Conservation (phyloP, 2,888 invertebrate species). For the Gari tellinella region DNA sequence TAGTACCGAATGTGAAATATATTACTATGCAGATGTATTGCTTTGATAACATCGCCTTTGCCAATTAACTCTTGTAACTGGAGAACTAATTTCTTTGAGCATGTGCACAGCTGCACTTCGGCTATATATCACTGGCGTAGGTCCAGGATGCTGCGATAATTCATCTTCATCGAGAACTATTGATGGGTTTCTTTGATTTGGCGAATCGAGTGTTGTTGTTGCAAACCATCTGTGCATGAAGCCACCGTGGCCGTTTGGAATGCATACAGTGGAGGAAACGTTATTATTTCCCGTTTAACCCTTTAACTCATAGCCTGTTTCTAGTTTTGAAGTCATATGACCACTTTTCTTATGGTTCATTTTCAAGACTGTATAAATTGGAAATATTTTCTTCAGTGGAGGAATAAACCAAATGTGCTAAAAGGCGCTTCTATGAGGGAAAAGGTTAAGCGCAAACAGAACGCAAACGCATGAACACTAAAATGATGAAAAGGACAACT, state of each 20-base stretch:
- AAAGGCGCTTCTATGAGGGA: too few species aligned
- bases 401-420: too few species aligned
- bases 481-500: too few species aligned
- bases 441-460: too few species aligned
- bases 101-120: conserved; percentile 18
- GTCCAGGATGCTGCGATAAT: conserved; percentile 33
- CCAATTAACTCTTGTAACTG: background rate
- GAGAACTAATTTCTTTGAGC: conserved; percentile 33
- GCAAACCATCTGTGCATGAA: conserved; percentile 56
- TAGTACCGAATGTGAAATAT: background rate
- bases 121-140: conserved; percentile 34
- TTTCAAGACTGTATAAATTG: too few species aligned
- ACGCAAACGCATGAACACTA: too few species aligned
- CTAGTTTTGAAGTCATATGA: too few species aligned
- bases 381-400: too few species aligned
- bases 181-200: conserved; percentile 53
- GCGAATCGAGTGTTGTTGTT: conserved; percentile 26
- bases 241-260: background rate
- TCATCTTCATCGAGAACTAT: conserved; percentile 40
- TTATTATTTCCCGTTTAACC: too few species aligned
- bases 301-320: too few species aligned
- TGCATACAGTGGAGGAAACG: too few species aligned
- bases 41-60: conserved; percentile 21
- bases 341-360: too few species aligned
- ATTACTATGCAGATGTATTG: conserved; percentile 5